Evolutionary conservation across 2,888 invertebrate genomes (phyloP), one percentile per base, ranked within the genome.

Genomic region (Cerceris ruficornis): DNA sequence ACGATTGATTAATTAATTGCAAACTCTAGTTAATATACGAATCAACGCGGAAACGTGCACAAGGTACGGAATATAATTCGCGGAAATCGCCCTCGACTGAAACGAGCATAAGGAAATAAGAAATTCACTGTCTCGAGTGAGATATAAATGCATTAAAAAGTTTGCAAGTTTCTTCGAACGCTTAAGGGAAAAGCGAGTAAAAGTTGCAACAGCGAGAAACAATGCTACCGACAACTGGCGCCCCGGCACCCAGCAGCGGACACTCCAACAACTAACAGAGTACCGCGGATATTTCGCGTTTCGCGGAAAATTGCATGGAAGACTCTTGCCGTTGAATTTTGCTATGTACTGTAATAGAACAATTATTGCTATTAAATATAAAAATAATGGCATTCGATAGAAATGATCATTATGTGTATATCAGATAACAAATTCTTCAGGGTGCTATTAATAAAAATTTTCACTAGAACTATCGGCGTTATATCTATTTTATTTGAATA

Each of bases 191-290:
- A 42, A 52, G 42, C 0, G 17, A 14, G 17, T 6, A 68, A 46
- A 7, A 65, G 9, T 14, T 17, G 8, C 11, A 2, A 15, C 7
- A 52, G 8, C 41, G 41, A 39, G 28, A 39, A 49, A 76, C 58
- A 77, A 77, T 74, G 72, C 74, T 82, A 80, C 89, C 87, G 90
- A 88, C 83, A 90, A 84, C 82, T 91, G 90, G 90, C 89, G 90
- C 89, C 90, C 14, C 89, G 62, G 7, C 64, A 65, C 43, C 76
- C 75, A 74, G 68, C 81, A 74, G 77, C 84, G 88, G 86, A 8
- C 68, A 17, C 39, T 58, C 14, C 42, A 14, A 41, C 60, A 86
- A 89, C 87, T 83, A 86, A 8, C 39, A 5, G 41, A 13, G 28
- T 60, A 41, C 62, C 54, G 13, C 43, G 52, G 59, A 69, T 61